Evolutionary conservation across 2,113 vertebrate species (phyloP).

Genomic region (Myotis brandtii): DNA sequence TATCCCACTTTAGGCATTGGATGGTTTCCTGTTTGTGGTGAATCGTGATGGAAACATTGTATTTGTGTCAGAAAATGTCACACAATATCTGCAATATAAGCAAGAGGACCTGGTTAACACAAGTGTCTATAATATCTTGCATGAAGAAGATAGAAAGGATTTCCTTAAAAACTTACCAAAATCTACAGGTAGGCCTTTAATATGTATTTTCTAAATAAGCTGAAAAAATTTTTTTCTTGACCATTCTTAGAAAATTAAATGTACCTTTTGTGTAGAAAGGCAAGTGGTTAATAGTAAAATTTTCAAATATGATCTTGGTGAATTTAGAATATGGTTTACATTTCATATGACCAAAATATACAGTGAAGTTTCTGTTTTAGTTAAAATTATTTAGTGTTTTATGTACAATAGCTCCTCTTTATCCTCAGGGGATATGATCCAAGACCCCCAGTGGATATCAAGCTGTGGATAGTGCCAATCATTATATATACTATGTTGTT

Average conservation of each 20-base stretch:
- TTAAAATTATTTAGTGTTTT: constrained; percentile 1
- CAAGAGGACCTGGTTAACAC: constrained; percentile 99
- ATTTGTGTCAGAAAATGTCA: constrained; percentile 99
- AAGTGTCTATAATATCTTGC: constrained; percentile 96
- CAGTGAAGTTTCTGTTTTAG: constrained; percentile 4
- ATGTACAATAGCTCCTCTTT: not conserved
- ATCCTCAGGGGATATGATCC: not conserved
- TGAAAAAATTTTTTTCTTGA: not conserved
- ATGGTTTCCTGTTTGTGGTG: constrained; percentile 98
- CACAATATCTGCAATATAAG: constrained; percentile 97
- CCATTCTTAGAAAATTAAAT: constrained; percentile 47
- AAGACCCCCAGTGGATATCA: not conserved
- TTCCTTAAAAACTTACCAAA: constrained; percentile 98
- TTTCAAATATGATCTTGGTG: not conserved
- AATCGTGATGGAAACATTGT: constrained; percentile 98
- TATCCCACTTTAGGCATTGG: constrained; percentile 90
- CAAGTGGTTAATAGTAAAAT: not conserved
- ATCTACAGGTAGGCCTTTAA: constrained; percentile 88
- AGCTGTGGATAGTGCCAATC: too few species aligned
- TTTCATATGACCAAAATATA: not conserved
- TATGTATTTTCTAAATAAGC: not conserved
- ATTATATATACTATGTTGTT: not conserved
- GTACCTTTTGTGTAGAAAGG: not conserved
- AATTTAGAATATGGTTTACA: constrained; percentile 20
- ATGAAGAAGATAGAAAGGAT: constrained; percentile 96